These are phyloP conservation scores for Tetranychus urticae DNA, from an alignment of 1,140 invertebrate species.

Conservation along the genomic window DNA sequence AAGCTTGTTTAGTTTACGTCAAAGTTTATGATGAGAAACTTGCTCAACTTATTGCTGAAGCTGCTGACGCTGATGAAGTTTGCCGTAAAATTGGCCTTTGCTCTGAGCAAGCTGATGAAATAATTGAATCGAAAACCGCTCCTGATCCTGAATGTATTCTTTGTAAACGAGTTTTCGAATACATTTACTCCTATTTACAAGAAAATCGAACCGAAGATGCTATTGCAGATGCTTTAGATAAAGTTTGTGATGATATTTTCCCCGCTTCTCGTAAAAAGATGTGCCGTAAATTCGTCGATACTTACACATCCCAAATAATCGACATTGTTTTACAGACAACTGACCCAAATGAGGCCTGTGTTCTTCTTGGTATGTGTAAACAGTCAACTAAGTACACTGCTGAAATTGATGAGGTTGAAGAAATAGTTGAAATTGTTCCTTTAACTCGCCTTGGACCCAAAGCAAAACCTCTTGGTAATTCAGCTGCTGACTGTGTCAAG, in stretches of 20 bases:
- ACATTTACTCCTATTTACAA: constrained; percentile 5
- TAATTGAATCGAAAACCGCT: too few species aligned
- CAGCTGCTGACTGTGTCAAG: too few species aligned
- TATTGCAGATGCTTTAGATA: constrained; percentile 7
- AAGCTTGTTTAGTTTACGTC: constrained; percentile 6
- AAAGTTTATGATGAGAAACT: constrained; percentile 3
- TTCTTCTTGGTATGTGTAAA: background rate
- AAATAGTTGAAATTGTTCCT: background rate
- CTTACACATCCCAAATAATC: constrained; percentile 8
- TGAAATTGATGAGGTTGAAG: background rate
- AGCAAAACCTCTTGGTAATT: background rate
- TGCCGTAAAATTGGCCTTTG: background rate
- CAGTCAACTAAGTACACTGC: background rate
- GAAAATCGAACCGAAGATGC: constrained; percentile 9
- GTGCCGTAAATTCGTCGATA: constrained; percentile 5
- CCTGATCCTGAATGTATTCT: constrained; percentile 6
- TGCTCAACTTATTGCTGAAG: background rate
- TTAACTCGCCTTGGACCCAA: background rate
- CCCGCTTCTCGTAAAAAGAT: background rate
- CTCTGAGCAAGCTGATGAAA: too few species aligned
- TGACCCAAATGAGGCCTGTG: background rate
- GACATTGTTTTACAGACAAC: background rate
- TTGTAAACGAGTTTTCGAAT: constrained; percentile 9
- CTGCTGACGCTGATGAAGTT: background rate
- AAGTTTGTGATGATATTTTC: constrained; percentile 7